Conservation (phyloP, 2,888 invertebrate genomes). For the Diarsia rubi region DNA sequence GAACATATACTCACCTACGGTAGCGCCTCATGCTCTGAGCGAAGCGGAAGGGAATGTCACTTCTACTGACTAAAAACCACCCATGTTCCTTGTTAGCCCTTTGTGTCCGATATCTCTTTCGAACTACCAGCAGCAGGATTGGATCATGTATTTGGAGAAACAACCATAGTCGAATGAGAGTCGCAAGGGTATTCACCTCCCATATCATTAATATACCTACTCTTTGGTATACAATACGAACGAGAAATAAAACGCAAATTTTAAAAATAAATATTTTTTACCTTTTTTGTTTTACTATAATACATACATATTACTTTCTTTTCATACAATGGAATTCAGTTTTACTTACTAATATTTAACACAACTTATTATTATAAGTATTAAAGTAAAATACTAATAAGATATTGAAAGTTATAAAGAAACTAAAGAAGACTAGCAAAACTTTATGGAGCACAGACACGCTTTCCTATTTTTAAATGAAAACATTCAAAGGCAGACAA, state of each 20-base stretch:
- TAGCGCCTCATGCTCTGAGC: too few relatives aligned
- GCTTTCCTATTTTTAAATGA: slow-evolving; percentile 31
- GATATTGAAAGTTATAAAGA: slow-evolving; percentile 58
- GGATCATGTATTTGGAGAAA: not conserved
- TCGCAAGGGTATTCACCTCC: not conserved
- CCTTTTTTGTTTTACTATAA: slow-evolving; percentile 60
- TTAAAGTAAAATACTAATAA: slow-evolving; percentile 64
- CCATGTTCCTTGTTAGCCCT: too few relatives aligned
- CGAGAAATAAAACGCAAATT: slow-evolving; percentile 53
- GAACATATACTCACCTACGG: too few relatives aligned
- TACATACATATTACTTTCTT: slow-evolving; percentile 68
- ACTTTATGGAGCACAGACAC: slow-evolving; percentile 56
- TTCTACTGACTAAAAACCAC: too few relatives aligned
- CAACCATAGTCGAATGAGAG: not conserved
- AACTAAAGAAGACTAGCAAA: slow-evolving; percentile 78
- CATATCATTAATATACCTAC: too few relatives aligned
- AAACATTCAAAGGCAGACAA: slow-evolving; percentile 4
- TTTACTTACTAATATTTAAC: slow-evolving; percentile 62
- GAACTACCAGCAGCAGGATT: too few relatives aligned
- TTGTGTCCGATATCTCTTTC: too few relatives aligned
- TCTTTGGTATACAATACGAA: not conserved
- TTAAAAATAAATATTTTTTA: slow-evolving; percentile 64
- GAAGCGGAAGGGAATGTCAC: too few relatives aligned
- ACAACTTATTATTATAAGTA: slow-evolving; percentile 62
- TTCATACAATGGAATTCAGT: slow-evolving; percentile 67